Conservation (phyloP, 2,888 invertebrate species). For the Brachyopa scutellaris region DNA sequence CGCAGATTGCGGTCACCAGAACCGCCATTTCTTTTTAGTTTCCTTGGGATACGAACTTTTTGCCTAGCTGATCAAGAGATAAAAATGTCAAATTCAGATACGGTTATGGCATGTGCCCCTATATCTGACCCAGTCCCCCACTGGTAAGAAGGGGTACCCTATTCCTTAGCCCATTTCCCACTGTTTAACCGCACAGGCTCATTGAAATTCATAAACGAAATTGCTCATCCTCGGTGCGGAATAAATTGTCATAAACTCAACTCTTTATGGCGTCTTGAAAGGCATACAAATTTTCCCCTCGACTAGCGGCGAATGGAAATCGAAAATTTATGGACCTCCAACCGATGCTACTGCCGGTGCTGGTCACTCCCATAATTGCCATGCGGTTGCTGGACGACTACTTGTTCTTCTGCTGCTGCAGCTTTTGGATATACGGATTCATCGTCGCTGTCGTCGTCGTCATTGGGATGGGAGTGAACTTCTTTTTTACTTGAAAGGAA, state of each 20-base stretch:
- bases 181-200: constrained; percentile 41
- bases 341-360: constrained; percentile 8
- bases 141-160: neutral
- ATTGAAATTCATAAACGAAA: constrained; percentile 71
- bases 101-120: constrained; percentile 47
- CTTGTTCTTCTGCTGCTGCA: constrained; percentile 5
- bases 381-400: constrained; percentile 26
- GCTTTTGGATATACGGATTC: constrained; percentile 10
- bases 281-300: constrained; percentile 69
- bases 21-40: constrained; percentile 9
- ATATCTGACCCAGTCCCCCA: constrained; percentile 60
- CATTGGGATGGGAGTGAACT: neutral
- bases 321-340: constrained; percentile 68
- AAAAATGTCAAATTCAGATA: constrained; percentile 66
- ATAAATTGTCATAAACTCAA: constrained; percentile 71
- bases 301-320: constrained; percentile 71
- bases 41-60: constrained; percentile 14
- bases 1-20: constrained; percentile 42
- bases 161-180: neutral
- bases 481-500: constrained; percentile 23
- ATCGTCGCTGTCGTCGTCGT: neutral
- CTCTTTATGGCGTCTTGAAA: constrained; percentile 70
- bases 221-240: constrained; percentile 63
- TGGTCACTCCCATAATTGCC: constrained; percentile 54
- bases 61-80: constrained; percentile 63